phyloP scores from a whole-genome alignment of 1,140 invertebrate genomes.

The Sitobion miscanthi region DNA sequence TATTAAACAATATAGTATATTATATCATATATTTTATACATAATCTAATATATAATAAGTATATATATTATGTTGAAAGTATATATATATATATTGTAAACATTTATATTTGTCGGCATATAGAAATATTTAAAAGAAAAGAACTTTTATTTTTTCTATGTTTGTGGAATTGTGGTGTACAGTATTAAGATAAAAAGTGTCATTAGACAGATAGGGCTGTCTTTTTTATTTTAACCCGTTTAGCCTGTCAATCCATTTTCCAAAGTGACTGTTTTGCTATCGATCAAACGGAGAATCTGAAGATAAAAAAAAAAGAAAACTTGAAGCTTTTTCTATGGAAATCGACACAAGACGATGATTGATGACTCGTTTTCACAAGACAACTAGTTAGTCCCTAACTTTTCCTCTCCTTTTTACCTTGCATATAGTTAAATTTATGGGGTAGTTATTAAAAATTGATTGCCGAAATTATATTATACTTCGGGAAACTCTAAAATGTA shows the following conservation, averaged over 20 bases:
- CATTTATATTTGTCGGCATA: neutral
- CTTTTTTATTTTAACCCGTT: neutral
- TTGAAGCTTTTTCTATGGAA: neutral
- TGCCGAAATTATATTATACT: neutral
- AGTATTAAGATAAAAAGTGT: neutral
- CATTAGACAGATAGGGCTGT: neutral
- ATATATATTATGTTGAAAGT: no score
- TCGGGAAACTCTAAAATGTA: neutral
- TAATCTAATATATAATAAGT: neutral
- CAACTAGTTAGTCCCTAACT: constrained; percentile 19
- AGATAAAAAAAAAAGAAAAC: constrained; percentile 29
- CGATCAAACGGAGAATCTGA: neutral
- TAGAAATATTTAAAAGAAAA: neutral
- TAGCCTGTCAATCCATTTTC: constrained; percentile 18
- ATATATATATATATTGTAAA: neutral
- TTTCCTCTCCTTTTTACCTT: neutral
- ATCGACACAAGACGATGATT: constrained; percentile 42
- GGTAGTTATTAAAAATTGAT: constrained; percentile 10
- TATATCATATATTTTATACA: neutral
- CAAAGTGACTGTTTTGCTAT: constrained; percentile 23
- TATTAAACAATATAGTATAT: neutral
- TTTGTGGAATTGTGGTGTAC: neutral
- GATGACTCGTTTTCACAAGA: constrained; percentile 10
- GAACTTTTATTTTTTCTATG: neutral
- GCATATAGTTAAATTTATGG: neutral